phyloP scores from a whole-genome alignment of 1,140 invertebrate species.

The Rhopalosiphum maidis region DNA sequence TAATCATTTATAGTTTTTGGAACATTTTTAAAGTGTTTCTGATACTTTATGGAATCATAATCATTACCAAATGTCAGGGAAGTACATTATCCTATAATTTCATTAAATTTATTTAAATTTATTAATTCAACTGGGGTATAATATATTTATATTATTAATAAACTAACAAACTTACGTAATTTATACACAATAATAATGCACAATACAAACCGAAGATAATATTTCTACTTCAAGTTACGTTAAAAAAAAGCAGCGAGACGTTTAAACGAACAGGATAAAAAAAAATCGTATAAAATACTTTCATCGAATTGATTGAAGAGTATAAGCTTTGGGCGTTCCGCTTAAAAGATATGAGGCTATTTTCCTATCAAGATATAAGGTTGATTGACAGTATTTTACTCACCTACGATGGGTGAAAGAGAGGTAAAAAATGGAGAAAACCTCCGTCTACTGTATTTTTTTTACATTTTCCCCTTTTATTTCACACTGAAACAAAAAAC shows the following conservation, averaged over 20 bases:
- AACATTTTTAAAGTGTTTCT: no score
- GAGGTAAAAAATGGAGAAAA: conserved; percentile 54
- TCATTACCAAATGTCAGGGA: no score
- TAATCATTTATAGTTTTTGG: no score
- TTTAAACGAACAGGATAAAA: conserved; percentile 1
- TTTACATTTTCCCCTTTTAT: neutral
- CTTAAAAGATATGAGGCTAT: conserved; percentile 45
- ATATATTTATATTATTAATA: neutral
- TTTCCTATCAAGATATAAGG: conserved; percentile 39
- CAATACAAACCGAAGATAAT: neutral
- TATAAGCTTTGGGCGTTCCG: conserved; percentile 20
- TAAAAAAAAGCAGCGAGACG: neutral
- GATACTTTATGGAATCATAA: no score
- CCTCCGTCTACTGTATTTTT: conserved; percentile 25
- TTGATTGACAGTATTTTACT: conserved; percentile 51
- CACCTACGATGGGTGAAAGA: neutral
- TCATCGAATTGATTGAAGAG: conserved; percentile 38
- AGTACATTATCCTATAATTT: no score
- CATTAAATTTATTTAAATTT: no score
- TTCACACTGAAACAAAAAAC: conserved; percentile 26
- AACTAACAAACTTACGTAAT: neutral
- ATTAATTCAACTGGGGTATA: no score
- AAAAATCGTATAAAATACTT: neutral
- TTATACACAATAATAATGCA: neutral
- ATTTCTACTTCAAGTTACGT: neutral